These are phyloP conservation scores for Eueides isabella DNA, from an alignment of 1,140 invertebrate species.

Conservation along the genomic window DNA sequence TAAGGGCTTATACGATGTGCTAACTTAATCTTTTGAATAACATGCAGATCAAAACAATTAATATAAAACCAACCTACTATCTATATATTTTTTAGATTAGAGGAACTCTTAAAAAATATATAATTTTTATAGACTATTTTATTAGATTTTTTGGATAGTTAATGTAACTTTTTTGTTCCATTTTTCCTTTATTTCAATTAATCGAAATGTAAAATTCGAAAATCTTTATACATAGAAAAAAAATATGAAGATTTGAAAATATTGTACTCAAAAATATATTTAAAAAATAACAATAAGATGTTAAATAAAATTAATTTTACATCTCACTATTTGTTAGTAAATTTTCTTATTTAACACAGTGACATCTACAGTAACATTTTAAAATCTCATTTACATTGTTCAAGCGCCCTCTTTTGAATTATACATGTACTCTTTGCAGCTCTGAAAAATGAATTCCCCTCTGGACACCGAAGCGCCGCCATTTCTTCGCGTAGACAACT, in stretches of 20 bases:
- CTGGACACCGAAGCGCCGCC: not conserved
- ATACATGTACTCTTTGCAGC: not conserved
- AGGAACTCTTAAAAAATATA: too few species aligned
- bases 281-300: not conserved
- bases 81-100: too few species aligned
- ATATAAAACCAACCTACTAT: not conserved
- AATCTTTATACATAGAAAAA: too few species aligned
- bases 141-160: too few species aligned
- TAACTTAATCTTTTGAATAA: not conserved
- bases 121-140: too few species aligned
- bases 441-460: not conserved
- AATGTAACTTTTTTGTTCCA: too few species aligned
- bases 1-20: not conserved
- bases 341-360: not conserved
- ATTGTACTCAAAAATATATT: too few species aligned
- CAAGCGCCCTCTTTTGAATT: slow-evolving; percentile 21
- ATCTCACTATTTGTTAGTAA: not conserved
- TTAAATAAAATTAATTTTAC: not conserved
- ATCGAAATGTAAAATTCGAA: too few species aligned
- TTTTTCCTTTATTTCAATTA: too few species aligned
- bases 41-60: not conserved
- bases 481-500: not conserved
- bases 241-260: too few species aligned
- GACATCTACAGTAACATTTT: slow-evolving; percentile 3
- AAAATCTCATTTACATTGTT: not conserved